Evolutionary conservation across 2,888 invertebrate species (phyloP).

Genomic region (Hanleya hanleyi): DNA sequence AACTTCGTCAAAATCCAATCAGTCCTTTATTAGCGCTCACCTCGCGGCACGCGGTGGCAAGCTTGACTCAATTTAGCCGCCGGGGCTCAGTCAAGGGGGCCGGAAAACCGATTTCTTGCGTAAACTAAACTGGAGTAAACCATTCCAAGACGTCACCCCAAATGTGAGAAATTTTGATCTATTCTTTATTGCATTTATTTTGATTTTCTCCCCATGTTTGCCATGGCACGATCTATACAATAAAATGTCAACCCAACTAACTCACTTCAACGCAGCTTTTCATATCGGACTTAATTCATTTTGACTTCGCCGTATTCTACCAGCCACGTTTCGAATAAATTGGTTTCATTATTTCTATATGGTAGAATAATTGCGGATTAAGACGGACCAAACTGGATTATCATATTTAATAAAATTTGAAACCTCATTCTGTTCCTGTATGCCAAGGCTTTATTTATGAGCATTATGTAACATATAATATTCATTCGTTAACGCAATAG

Average conservation of each 20-base stretch:
- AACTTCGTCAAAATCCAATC: constrained; percentile 34
- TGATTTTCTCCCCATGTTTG: neutral
- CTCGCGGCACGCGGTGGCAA: neutral
- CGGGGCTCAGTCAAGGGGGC: neutral
- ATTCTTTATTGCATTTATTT: constrained; percentile 10
- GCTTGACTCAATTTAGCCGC: constrained; percentile 10
- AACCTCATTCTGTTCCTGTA: too few relatives aligned
- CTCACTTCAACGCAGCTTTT: neutral
- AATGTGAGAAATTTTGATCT: constrained; percentile 11
- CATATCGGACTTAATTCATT: neutral
- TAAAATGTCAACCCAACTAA: constrained; percentile 2
- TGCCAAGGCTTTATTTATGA: too few relatives aligned
- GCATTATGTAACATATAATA: too few relatives aligned
- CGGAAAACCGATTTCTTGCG: constrained; percentile 6
- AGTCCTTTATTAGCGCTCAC: neutral
- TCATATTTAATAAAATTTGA: too few relatives aligned
- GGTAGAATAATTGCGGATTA: too few relatives aligned
- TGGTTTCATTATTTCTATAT: too few relatives aligned
- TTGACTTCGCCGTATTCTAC: too few relatives aligned
- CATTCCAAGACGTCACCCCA: neutral
- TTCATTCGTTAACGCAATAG: too few relatives aligned
- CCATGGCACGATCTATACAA: too few relatives aligned
- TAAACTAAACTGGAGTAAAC: neutral
- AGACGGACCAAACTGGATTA: too few relatives aligned
- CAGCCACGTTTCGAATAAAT: too few relatives aligned